Evolutionary conservation across 2,113 vertebrate genomes (phyloP).

Genomic region (Rhinopithecus roxellana): DNA sequence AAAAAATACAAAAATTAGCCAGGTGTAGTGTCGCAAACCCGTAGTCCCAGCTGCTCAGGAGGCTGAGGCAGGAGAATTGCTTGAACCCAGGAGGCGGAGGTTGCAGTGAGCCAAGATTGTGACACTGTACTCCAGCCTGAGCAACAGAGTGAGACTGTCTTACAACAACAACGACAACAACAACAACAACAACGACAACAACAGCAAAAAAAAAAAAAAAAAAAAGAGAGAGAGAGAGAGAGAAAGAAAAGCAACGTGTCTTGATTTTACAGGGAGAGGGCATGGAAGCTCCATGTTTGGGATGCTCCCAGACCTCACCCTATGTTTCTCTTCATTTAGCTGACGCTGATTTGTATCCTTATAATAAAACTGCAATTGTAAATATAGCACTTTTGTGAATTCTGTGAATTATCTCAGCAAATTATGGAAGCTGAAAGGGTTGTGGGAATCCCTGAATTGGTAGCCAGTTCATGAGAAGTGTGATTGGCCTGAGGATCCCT

Average conservation of each 20-base stretch:
- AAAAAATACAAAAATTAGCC: too few species aligned
- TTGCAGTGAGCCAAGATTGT: too few species aligned
- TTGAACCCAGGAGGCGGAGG: too few species aligned
- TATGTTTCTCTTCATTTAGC: not conserved
- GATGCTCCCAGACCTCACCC: not conserved
- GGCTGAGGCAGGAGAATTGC: too few species aligned
- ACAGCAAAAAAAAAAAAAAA: too few species aligned
- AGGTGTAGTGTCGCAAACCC: rapidly evolving
- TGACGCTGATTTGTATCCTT: not conserved
- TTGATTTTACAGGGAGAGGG: not conserved
- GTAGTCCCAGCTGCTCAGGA: too few species aligned
- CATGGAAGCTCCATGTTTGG: not conserved
- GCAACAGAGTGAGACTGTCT: too few species aligned
- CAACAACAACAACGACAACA: too few species aligned
- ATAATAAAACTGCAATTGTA: not conserved
- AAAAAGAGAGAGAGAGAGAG: too few species aligned
- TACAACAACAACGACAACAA: too few species aligned
- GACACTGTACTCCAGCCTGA: too few species aligned
- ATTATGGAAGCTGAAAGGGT: not conserved
- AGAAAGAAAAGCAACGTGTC: not conserved
- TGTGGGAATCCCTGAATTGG: not conserved
- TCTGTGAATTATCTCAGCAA: not conserved
- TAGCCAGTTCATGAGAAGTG: not conserved
- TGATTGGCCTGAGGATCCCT: not conserved
- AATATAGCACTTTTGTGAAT: not conserved